These are phyloP conservation scores for Nymphalis c-album DNA, from an alignment of 2,888 invertebrate genomes.

Conservation along the genomic window DNA sequence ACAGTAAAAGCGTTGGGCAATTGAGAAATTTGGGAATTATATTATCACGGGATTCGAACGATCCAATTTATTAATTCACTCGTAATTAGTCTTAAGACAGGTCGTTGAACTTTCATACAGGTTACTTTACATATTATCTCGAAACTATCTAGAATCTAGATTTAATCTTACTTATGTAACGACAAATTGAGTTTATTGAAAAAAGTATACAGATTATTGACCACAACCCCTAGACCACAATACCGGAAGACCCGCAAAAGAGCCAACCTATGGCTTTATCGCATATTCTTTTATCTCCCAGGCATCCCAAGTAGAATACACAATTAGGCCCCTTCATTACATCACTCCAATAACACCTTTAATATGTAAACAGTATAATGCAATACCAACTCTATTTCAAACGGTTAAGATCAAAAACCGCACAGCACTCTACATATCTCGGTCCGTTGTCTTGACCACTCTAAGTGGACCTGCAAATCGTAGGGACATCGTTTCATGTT, in stretches of 20 bases:
- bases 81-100: background rate
- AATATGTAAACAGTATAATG: constrained; percentile 44
- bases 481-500: constrained; percentile 66
- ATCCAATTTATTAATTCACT: background rate
- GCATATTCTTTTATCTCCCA: constrained; percentile 65
- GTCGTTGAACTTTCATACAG: background rate
- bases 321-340: constrained; percentile 80
- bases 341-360: constrained; percentile 79
- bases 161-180: background rate
- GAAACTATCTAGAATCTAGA: background rate
- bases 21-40: constrained; percentile 68
- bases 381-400: constrained; percentile 41
- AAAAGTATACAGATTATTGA: background rate
- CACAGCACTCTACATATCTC: constrained; percentile 43
- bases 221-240: constrained; percentile 28
- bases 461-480: constrained; percentile 47
- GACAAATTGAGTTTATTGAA: background rate
- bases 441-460: constrained; percentile 50
- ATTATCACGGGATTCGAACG: constrained; percentile 42
- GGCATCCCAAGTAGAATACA: constrained; percentile 72
- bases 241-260: constrained; percentile 49
- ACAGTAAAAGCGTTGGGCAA: constrained; percentile 74
- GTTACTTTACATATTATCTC: background rate
- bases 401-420: constrained; percentile 38
- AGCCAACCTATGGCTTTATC: constrained; percentile 52